These are phyloP conservation scores for Apostichopus parvimensis DNA, from an alignment of 35 echinoderm and acorn worm species.

Conservation along the genomic window DNA sequence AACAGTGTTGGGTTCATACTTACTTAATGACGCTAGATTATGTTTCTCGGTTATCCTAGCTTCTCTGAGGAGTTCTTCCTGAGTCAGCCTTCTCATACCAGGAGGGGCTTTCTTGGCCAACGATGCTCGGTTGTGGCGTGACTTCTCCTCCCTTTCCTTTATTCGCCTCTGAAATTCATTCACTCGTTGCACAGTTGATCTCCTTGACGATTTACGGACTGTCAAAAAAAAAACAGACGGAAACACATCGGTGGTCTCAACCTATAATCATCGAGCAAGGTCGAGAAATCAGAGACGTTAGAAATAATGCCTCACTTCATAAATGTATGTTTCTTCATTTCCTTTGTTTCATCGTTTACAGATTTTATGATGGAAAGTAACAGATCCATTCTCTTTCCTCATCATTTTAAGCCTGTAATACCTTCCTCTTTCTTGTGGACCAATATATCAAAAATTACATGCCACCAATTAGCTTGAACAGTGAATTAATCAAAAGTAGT, in stretches of 20 bases:
- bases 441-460: too few species aligned
- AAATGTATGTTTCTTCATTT: too few species aligned
- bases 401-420: too few species aligned
- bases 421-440: too few species aligned
- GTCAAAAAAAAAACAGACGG: not conserved
- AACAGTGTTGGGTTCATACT: not conserved
- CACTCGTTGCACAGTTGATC: constrained; percentile 79
- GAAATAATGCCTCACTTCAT: too few species aligned
- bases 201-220: constrained; percentile 82
- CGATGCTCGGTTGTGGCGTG: constrained; percentile 47
- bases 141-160: constrained; percentile 77
- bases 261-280: not conserved
- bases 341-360: too few species aligned
- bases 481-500: too few species aligned
- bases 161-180: constrained; percentile 81
- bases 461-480: too few species aligned
- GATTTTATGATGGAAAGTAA: too few species aligned
- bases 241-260: not conserved
- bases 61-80: constrained; percentile 88
- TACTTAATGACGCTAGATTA: constrained; percentile 83
- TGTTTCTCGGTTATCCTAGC: constrained; percentile 86
- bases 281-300: not conserved
- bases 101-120: constrained; percentile 55
- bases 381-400: too few species aligned
- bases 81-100: constrained; percentile 86